These are phyloP conservation scores for Polymixis lichenea DNA, from an alignment of 2,888 invertebrate species.

Conservation along the genomic window DNA sequence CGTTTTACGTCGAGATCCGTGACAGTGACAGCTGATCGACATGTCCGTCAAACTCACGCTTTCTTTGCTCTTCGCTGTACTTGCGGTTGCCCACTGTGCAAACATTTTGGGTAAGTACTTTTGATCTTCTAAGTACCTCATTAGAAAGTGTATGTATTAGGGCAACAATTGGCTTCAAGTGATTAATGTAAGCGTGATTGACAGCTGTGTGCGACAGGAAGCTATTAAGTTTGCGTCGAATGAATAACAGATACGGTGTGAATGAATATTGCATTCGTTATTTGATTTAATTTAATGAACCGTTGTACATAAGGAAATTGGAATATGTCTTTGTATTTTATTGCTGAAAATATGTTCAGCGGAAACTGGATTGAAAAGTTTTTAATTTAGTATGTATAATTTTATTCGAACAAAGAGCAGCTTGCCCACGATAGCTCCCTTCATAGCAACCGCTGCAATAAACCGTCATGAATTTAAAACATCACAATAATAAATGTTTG, in stretches of 20 bases:
- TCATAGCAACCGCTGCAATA: neutral
- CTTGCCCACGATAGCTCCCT: neutral
- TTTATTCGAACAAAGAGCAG: neutral
- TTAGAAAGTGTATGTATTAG: constrained; percentile 64
- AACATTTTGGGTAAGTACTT: constrained; percentile 88
- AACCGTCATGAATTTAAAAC: neutral
- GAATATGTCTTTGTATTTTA: neutral
- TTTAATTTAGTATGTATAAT: neutral
- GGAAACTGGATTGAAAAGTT: neutral
- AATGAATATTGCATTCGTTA: constrained; percentile 53
- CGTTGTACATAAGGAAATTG: constrained; percentile 17
- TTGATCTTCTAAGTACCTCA: constrained; percentile 45
- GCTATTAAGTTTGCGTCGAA: constrained; percentile 55
- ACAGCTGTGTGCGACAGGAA: constrained; percentile 60
- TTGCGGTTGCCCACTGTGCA: constrained; percentile 79
- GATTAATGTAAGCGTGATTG: constrained; percentile 63
- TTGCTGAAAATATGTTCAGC: neutral
- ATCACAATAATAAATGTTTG: neutral
- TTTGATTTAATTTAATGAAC: constrained; percentile 46
- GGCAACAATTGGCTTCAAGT: constrained; percentile 56
- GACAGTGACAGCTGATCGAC: constrained; percentile 70
- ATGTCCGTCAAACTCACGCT: constrained; percentile 86
- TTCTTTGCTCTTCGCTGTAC: constrained; percentile 77
- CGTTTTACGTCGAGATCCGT: constrained; percentile 50
- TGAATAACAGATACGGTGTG: constrained; percentile 60